These are phyloP conservation scores for Phyllostomus hastatus DNA, from an alignment of 2,113 vertebrate species.

Conservation along the genomic window DNA sequence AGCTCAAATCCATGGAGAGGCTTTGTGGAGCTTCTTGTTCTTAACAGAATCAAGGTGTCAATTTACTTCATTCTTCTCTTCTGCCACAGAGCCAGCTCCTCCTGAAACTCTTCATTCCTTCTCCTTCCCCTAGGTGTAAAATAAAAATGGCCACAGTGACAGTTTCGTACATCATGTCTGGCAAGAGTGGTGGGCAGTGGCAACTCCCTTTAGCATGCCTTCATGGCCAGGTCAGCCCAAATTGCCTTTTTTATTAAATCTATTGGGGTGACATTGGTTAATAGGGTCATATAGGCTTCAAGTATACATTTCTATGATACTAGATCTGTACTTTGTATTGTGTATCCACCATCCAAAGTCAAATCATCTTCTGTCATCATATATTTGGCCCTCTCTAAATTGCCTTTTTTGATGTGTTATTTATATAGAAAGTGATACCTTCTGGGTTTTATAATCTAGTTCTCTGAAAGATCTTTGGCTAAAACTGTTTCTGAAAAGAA, in stretches of 20 bases:
- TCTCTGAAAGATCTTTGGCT: background rate
- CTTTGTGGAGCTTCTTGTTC: background rate
- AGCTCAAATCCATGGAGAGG: background rate
- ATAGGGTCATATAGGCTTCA: too few relatives aligned
- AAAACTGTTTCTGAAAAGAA: conserved; percentile 28
- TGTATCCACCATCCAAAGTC: too few relatives aligned
- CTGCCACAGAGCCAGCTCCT: background rate
- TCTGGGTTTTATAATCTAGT: background rate
- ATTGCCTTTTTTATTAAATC: background rate
- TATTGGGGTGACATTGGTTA: too few relatives aligned
- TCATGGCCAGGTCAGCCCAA: background rate
- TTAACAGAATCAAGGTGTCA: background rate
- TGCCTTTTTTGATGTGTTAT: background rate
- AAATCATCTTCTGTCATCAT: too few relatives aligned
- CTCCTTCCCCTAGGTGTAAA: background rate
- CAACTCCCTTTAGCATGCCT: background rate
- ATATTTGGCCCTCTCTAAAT: too few relatives aligned
- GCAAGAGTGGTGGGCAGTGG: background rate
- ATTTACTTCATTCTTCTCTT: background rate
- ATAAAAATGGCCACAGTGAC: background rate
- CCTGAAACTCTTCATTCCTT: background rate
- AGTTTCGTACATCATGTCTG: background rate
- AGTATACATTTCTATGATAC: too few relatives aligned
- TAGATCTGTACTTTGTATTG: too few relatives aligned
- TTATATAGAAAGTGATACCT: conserved; percentile 18